Evolutionary conservation across 2,888 invertebrate species (phyloP).

Genomic region (Elegia similella): DNA sequence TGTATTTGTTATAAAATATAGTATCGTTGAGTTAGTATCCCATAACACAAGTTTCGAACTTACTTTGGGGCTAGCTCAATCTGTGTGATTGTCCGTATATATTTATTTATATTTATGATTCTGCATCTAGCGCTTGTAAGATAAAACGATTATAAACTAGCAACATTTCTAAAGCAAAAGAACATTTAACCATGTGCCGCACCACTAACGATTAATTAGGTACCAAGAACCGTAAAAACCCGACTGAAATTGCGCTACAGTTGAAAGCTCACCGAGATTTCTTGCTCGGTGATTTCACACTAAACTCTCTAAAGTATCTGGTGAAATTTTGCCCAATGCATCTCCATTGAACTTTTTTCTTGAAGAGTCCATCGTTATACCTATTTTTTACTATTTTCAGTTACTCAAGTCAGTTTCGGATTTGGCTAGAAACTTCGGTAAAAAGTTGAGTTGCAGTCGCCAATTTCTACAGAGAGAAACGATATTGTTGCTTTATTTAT

Average conservation of each 20-base stretch:
- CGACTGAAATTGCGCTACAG: slow-evolving; percentile 10
- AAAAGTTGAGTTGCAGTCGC: slow-evolving; percentile 1
- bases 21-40: too few relatives aligned
- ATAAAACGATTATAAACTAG: too few relatives aligned
- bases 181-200: background rate
- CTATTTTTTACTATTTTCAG: slow-evolving; percentile 12
- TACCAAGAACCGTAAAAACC: slow-evolving; percentile 1
- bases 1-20: too few relatives aligned
- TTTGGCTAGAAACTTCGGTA: slow-evolving; percentile 10
- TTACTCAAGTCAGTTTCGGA: slow-evolving; percentile 14
- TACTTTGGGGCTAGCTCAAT: too few relatives aligned
- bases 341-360: slow-evolving; percentile 14
- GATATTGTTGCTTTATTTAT: slow-evolving; percentile 1
- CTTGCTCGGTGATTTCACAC: slow-evolving; percentile 20
- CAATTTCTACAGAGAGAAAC: slow-evolving; percentile 3
- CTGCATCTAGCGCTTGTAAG: too few relatives aligned
- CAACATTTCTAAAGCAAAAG: background rate
- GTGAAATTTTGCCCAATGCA: slow-evolving; percentile 10
- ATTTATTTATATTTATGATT: too few relatives aligned
- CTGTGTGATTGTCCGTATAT: too few relatives aligned
- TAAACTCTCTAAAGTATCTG: slow-evolving; percentile 16
- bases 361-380: background rate
- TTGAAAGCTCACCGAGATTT: slow-evolving; percentile 20
- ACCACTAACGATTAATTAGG: background rate
- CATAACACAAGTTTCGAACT: too few relatives aligned